Evolutionary conservation across 2,113 vertebrate species (phyloP).

Genomic region (Corythaixoides concolor): DNA sequence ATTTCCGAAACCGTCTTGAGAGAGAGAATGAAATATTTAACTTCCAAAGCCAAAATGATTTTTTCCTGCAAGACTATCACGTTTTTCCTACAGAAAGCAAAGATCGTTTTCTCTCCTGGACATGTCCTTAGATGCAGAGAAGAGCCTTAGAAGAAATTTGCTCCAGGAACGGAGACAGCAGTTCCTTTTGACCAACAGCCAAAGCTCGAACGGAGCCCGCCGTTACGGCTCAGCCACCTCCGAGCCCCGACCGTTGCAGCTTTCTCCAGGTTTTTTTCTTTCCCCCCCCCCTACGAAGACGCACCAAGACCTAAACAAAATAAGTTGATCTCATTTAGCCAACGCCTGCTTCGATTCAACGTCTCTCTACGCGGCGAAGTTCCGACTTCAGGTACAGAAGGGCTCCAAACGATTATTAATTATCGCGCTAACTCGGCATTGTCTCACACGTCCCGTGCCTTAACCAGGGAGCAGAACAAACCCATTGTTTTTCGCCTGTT

Average conservation of each 20-base stretch:
- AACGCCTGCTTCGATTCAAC: not conserved
- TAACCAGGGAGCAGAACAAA: constrained; percentile 61
- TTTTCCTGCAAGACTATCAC: not conserved
- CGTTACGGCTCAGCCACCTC: not conserved
- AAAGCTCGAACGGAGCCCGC: too few relatives aligned
- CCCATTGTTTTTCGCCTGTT: constrained; percentile 38
- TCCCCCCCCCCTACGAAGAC: not conserved
- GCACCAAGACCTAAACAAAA: not conserved
- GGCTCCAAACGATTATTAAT: constrained; percentile 48
- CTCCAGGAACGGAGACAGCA: too few relatives aligned
- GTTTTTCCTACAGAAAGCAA: not conserved
- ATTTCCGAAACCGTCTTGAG: rapidly evolving
- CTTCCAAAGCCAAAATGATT: not conserved
- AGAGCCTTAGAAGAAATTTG: not conserved
- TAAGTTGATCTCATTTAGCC: not conserved
- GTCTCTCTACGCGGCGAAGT: not conserved
- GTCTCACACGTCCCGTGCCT: constrained; percentile 46
- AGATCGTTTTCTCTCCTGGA: rapidly evolving
- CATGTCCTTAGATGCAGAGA: rapidly evolving
- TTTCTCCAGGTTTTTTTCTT: not conserved
- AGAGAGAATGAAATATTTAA: not conserved
- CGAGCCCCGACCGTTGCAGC: not conserved
- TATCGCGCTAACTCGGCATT: constrained; percentile 18
- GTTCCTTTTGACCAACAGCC: too few relatives aligned
- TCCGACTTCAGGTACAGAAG: not conserved